These are phyloP conservation scores for Acanthisitta chloris DNA, from an alignment of 2,113 vertebrate species.

Conservation along the genomic window DNA sequence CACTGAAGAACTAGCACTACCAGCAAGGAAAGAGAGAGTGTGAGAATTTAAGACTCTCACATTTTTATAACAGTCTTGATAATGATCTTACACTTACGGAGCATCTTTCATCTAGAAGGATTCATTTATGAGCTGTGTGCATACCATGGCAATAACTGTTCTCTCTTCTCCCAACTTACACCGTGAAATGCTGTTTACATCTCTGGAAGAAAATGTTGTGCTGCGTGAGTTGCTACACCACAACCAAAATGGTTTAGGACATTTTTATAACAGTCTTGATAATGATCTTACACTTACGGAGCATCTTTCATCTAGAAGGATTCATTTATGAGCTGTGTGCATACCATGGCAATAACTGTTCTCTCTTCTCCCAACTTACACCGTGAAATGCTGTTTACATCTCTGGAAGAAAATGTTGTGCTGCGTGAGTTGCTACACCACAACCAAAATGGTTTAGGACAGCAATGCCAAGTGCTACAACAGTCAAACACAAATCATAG, in stretches of 20 bases:
- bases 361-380: not conserved
- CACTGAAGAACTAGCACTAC: not conserved
- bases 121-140: not conserved
- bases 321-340: not conserved
- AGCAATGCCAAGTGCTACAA: not conserved
- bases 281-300: not conserved
- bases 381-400: constrained; percentile 17
- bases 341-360: not conserved
- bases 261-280: not conserved
- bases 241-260: not conserved
- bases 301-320: constrained; percentile 18
- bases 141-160: not conserved
- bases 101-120: constrained; percentile 18
- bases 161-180: not conserved
- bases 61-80: not conserved
- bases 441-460: not conserved
- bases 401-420: not conserved
- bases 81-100: not conserved
- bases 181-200: constrained; percentile 17
- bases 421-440: not conserved
- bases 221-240: not conserved
- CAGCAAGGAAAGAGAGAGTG: not conserved
- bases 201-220: not conserved
- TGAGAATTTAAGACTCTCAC: constrained; percentile 20
- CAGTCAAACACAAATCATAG: not conserved